Percentiles rank a stretch among this genome's conserved stretches.
phyloP scores from a whole-genome alignment of 2,888 invertebrate species.

The Dicycla oo region DNA sequence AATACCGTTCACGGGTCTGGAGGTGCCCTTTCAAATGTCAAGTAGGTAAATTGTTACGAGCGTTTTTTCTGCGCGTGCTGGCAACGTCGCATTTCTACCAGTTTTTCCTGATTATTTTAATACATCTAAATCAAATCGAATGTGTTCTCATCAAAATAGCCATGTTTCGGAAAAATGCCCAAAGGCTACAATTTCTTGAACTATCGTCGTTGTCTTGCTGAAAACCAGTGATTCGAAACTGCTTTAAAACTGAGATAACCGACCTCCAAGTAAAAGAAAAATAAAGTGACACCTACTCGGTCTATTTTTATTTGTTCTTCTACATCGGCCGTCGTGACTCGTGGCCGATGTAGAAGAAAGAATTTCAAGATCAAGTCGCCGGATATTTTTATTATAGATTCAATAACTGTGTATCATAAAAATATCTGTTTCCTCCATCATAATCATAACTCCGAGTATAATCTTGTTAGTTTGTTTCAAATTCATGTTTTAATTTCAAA shows the following conservation, averaged over 20 bases:
- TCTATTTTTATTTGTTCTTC: not conserved
- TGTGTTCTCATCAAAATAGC: not conserved
- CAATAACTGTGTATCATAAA: constrained; percentile 34
- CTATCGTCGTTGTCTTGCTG: not conserved
- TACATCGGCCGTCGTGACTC: not conserved
- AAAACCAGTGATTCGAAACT: not conserved
- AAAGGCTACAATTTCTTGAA: not conserved
- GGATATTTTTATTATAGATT: constrained; percentile 42
- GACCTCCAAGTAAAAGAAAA: constrained; percentile 1
- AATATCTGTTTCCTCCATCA: constrained; percentile 30
- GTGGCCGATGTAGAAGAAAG: too few species aligned
- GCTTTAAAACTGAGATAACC: not conserved
- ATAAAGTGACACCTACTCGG: not conserved
- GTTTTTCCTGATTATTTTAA: too few species aligned
- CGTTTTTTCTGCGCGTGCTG: too few species aligned
- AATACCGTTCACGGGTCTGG: too few species aligned
- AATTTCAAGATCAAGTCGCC: constrained; percentile 49
- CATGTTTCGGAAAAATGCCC: not conserved
- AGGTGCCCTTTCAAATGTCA: too few species aligned
- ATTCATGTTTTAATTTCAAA: too few species aligned
- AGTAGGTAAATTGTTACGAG: too few species aligned
- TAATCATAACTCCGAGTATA: constrained; percentile 37
- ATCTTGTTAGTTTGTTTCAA: too few species aligned
- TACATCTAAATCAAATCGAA: too few species aligned
- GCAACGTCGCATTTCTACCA: too few species aligned